phyloP scores from a whole-genome alignment of 1,140 invertebrate species.

The Ectropis grisescens region DNA sequence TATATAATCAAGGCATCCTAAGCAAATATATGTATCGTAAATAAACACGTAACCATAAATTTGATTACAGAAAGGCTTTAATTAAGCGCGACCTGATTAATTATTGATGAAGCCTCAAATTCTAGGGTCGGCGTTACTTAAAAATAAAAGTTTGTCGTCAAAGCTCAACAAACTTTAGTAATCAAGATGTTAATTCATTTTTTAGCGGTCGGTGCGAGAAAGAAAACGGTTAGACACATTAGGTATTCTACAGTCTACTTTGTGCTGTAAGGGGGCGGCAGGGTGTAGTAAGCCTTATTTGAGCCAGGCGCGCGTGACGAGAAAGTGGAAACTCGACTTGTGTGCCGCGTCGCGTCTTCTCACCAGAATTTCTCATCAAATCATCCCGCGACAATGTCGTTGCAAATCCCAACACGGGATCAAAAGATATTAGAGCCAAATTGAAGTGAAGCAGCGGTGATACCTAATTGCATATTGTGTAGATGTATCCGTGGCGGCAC shows the following conservation, averaged over 20 bases:
- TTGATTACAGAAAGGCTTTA: too few relatives aligned
- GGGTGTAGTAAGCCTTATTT: slow-evolving; percentile 62
- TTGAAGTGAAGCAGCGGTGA: slow-evolving; percentile 38
- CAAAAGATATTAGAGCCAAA: slow-evolving; percentile 59
- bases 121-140: too few relatives aligned
- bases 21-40: too few relatives aligned
- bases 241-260: slow-evolving; percentile 59
- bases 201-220: slow-evolving; percentile 3
- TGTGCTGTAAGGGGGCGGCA: slow-evolving; percentile 45
- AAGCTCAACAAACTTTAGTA: too few relatives aligned
- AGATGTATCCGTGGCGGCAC: too few relatives aligned
- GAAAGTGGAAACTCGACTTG: slow-evolving; percentile 60
- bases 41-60: too few relatives aligned
- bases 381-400: slow-evolving; percentile 58
- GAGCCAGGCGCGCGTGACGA: slow-evolving; percentile 57
- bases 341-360: slow-evolving; percentile 43
- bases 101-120: too few relatives aligned
- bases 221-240: slow-evolving; percentile 29
- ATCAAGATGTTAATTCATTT: background rate
- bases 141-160: too few relatives aligned
- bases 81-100: too few relatives aligned
- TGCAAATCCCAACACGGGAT: slow-evolving; percentile 59
- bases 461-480: slow-evolving; percentile 27
- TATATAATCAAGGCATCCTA: too few relatives aligned
- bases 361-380: slow-evolving; percentile 63